Evolutionary conservation across 2,113 vertebrate genomes (phyloP), one percentile per base, ranked within the genome.

Genomic region (Sinocyclocheilus grahami): DNA sequence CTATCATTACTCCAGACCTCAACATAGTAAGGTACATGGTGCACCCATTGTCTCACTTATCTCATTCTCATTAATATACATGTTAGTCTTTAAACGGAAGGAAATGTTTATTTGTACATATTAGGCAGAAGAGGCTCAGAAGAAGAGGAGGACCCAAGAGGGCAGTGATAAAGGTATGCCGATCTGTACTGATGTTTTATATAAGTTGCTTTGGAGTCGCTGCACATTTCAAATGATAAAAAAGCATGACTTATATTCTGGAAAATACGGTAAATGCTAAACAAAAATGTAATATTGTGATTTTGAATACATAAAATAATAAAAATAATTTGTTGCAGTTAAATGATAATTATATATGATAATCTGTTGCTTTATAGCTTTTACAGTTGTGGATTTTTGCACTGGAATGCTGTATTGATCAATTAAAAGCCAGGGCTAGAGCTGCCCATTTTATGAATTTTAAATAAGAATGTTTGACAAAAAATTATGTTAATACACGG

Each of bases 1-100:
- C 93, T 99, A 98, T 92, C 98, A 99, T 91, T 99, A 99, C 85
- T 97, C 97, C 55, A 97, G 97, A 94, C 97, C 97, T 14, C 98
- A 99, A 75, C 97, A 97, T 81, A 99, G 97, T 93, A 99, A 99
- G 97, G 98, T 75, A 51, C 48, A 3, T 51, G 48, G 48, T 46
- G 2, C 51, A 0, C 24, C 9, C 76, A 46, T 11, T 65, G 1
- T 48, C 7, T 30, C 33, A 72, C 53, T 55, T 13, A 53, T 30
- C 27, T 55, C 3, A 72, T 71, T 78, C 55, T 20, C 18, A 30
- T 48, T 30, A 87, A 12, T 53, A 12, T 62, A 75, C 55, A 9
- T 58, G 42, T 79, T 82, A 51, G 22, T 62, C 69, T 60, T 22
- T 4, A 65, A 24, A 62, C 6, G 12, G 39, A 22, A 53, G 27